Base-by-base conservation (phyloP, 2,797 vertebrate genomes). In the Distichodus sexfasciatus region DNA sequence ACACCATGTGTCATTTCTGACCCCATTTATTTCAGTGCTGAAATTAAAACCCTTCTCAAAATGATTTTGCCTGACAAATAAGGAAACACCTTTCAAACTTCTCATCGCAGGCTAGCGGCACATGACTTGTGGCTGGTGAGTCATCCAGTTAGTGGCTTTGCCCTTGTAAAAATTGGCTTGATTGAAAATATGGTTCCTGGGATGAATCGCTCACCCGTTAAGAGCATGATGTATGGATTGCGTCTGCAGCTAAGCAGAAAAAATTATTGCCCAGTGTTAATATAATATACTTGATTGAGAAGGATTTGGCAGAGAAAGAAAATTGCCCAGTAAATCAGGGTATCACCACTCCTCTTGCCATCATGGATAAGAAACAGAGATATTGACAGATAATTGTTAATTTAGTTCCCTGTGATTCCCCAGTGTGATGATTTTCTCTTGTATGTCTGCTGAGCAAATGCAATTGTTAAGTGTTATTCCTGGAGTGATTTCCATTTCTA, bases 211-310 rank as follows among this genome's bases (percentile, higher is more conserved):
- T 47, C 31, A 40, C 10, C 78, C 76, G 76, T 81, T 80, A 66
- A 69, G 67, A 70, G 78, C 83, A 17, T 86, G 86, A 88, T 85
- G 85, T 82, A 85, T 82, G 40, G 75, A 82, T 61, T 53, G 33
- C 5, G 26, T 85, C 65, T 81, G 81, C 85, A 84, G 87, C 85
- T 87, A 86, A 85, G 75, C 83, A 83, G 78, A 81, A 84, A 79
- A 78, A 85, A 81, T 87, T 79, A 87, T 86, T 83, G 83, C 72
- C 46, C 14, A 6, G 74, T 84, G 78, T 87, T 89, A 88, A 88
- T 88, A 82, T 84, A 84, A 85, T 70, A 80, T 77, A 83, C 85
- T 82, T 88, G 86, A 89, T 87, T 85, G 82, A 87, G 87, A 84
- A 72, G 77, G 83, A 88, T 89, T 87, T 80, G 78, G 83, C 41